These are phyloP conservation scores for Tachystola acroxantha DNA, from an alignment of 2,888 invertebrate species.

Conservation along the genomic window DNA sequence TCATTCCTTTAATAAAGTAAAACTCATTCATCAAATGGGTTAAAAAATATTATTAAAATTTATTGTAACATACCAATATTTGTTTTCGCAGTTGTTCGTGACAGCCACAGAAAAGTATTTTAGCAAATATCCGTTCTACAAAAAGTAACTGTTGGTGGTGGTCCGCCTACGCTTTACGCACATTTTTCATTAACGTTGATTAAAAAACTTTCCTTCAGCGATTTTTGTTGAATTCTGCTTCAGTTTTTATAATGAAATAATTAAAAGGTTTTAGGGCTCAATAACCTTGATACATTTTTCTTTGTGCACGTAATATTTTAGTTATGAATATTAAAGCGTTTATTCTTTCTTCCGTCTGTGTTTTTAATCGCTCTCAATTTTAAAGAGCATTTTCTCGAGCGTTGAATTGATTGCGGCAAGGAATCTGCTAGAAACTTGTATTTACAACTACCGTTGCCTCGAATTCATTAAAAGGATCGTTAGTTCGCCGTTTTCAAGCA, in stretches of 20 bases:
- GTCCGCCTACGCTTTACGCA: slow-evolving; percentile 19
- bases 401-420: background rate
- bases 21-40: no score
- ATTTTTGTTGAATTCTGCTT: slow-evolving; percentile 30
- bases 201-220: slow-evolving; percentile 46
- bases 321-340: no score
- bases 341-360: no score
- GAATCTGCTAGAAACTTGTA: slow-evolving; percentile 1
- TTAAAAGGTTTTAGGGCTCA: slow-evolving; percentile 18
- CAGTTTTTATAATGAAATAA: slow-evolving; percentile 33
- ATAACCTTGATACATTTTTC: slow-evolving; percentile 2
- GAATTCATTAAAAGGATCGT: slow-evolving; percentile 8
- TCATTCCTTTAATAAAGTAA: no score
- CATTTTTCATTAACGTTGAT: slow-evolving; percentile 52
- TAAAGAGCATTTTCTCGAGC: no score
- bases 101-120: slow-evolving; percentile 1
- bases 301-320: no score
- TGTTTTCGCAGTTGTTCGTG: background rate
- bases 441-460: slow-evolving; percentile 4
- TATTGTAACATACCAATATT: no score
- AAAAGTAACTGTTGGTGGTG: slow-evolving; percentile 14
- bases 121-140: slow-evolving; percentile 4
- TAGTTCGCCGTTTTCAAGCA: slow-evolving; percentile 7
- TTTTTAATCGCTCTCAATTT: no score
- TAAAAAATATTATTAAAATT: no score